Conservation (phyloP, 2,797 vertebrate species). For the Gadopsis bispinosus region DNA sequence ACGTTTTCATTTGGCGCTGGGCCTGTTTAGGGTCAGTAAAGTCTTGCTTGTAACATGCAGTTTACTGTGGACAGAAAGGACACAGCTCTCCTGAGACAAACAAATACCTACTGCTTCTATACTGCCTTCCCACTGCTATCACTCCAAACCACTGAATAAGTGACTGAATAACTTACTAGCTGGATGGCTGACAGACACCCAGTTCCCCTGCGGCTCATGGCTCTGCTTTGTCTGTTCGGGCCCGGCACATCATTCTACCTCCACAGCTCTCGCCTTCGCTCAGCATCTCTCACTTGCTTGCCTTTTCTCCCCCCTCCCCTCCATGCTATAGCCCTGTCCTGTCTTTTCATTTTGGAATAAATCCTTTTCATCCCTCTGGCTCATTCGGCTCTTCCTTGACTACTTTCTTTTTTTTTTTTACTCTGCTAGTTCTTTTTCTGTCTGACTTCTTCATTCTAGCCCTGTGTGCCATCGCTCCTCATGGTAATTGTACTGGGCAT, state of each 20-base stretch:
- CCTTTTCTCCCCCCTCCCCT: slow-evolving; percentile 25
- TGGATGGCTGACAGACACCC: slow-evolving; percentile 76
- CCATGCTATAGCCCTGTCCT: slow-evolving; percentile 59
- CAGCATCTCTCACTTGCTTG: slow-evolving; percentile 48
- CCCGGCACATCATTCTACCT: slow-evolving; percentile 74
- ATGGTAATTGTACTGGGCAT: slow-evolving; percentile 67
- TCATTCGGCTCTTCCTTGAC: slow-evolving; percentile 66
- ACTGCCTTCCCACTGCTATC: slow-evolving; percentile 45
- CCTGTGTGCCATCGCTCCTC: slow-evolving; percentile 58
- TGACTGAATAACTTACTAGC: slow-evolving; percentile 78
- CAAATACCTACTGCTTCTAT: slow-evolving; percentile 66
- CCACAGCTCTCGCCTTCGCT: slow-evolving; percentile 56
- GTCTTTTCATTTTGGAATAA: slow-evolving; percentile 78
- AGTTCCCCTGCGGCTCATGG: slow-evolving; percentile 69
- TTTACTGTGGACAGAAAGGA: slow-evolving; percentile 63
- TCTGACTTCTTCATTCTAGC: slow-evolving; percentile 61
- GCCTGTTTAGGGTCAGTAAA: slow-evolving; percentile 58
- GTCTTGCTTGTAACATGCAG: slow-evolving; percentile 42
- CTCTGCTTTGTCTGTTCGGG: slow-evolving; percentile 69
- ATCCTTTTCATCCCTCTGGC: slow-evolving; percentile 78
- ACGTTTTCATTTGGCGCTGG: slow-evolving; percentile 36
- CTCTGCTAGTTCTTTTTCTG: slow-evolving; percentile 60
- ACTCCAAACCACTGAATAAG: slow-evolving; percentile 70
- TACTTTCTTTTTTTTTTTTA: slow-evolving; percentile 25
- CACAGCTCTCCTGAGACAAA: slow-evolving; percentile 66